Conservation (phyloP, 2,113 vertebrate species). For the Plectropomus leopardus region DNA sequence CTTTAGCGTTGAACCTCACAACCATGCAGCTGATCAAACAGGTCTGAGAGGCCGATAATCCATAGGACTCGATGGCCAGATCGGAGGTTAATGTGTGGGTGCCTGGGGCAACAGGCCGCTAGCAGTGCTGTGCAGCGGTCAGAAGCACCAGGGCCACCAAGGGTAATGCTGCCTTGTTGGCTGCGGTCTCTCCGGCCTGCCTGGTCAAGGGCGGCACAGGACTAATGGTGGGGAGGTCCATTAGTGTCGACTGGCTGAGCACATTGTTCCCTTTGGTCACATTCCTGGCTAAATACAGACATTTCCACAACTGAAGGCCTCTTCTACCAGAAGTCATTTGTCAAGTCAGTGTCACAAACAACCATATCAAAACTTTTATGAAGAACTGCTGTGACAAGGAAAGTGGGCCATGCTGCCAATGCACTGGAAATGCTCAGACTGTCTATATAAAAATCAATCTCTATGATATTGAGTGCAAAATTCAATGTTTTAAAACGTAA, state of each 20-base stretch:
- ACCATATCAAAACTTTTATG: conserved; percentile 53
- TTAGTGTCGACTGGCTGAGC: conserved; percentile 81
- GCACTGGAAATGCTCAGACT: background rate
- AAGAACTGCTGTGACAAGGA: conserved; percentile 29
- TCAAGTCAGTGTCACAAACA: conserved; percentile 57
- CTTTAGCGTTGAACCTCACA: conserved; percentile 22
- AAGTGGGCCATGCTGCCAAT: background rate
- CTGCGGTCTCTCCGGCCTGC: conserved; percentile 54
- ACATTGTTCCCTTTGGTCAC: conserved; percentile 81
- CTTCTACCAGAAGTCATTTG: conserved; percentile 73
- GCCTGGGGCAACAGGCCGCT: conserved; percentile 13
- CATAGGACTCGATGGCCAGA: conserved; percentile 34
- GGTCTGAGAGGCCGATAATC: conserved; percentile 35
- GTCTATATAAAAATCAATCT: background rate
- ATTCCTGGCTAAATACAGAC: conserved; percentile 82
- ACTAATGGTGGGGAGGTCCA: conserved; percentile 79
- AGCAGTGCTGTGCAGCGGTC: conserved; percentile 37
- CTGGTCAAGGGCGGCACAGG: conserved; percentile 77
- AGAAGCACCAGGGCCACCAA: conserved; percentile 38
- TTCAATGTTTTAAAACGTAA: background rate
- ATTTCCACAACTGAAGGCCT: conserved; percentile 71
- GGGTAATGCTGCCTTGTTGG: conserved; percentile 66
- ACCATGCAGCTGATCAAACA: conserved; percentile 30
- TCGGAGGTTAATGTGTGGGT: conserved; percentile 47
- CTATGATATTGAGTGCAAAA: background rate